phyloP scores from a whole-genome alignment of 2,888 invertebrate species.

The Papilio gigon region DNA sequence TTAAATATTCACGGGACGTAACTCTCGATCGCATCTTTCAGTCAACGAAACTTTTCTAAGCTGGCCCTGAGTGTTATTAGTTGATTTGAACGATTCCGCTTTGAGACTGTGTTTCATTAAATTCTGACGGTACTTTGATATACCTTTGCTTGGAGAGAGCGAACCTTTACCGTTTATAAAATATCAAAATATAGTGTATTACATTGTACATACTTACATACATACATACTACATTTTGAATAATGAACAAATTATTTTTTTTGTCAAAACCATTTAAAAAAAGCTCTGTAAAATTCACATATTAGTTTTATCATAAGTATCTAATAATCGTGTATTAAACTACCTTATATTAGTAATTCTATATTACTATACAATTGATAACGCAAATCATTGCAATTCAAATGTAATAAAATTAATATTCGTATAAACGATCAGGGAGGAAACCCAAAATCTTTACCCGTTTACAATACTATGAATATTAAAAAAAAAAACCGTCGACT shows the following conservation, averaged over 20 bases:
- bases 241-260: no score
- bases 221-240: no score
- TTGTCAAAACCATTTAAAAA: no score
- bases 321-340: no score
- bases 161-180: no score
- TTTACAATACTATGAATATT: slow-evolving; percentile 71
- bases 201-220: no score
- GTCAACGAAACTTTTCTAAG: slow-evolving; percentile 58
- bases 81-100: slow-evolving; percentile 51
- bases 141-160: slow-evolving; percentile 25
- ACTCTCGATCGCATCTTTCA: slow-evolving; percentile 69
- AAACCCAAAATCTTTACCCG: slow-evolving; percentile 50
- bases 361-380: slow-evolving; percentile 42
- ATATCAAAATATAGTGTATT: no score
- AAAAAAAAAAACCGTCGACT: slow-evolving; percentile 57
- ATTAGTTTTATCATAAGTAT: slow-evolving; percentile 27
- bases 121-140: slow-evolving; percentile 30
- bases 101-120: slow-evolving; percentile 38
- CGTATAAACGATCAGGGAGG: slow-evolving; percentile 53
- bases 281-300: no score
- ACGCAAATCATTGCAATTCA: slow-evolving; percentile 8
- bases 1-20: slow-evolving; percentile 76
- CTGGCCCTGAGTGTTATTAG: slow-evolving; percentile 54
- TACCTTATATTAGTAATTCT: no score
- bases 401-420: slow-evolving; percentile 48